Percentiles rank a stretch among this genome's conserved stretches.
Evolutionary conservation across 2,888 invertebrate species (phyloP).

Genomic region (Anagyrus pseudococci): DNA sequence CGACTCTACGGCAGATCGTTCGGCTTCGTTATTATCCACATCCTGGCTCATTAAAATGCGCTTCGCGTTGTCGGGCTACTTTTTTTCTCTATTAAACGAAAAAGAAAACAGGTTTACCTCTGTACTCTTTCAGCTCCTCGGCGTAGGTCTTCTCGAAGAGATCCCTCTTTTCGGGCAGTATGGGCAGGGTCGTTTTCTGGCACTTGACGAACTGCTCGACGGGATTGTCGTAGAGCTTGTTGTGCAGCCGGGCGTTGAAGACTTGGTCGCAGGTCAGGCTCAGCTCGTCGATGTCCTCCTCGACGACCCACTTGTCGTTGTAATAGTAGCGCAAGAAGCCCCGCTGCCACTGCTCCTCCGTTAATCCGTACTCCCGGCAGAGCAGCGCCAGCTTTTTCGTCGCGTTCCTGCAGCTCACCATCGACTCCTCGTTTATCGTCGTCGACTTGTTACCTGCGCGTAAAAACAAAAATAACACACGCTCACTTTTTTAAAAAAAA

Average conservation of each 20-base stretch:
- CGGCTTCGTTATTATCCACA: no score
- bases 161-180: constrained; percentile 8
- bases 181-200: neutral
- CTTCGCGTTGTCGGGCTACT: no score
- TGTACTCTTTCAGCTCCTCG: constrained; percentile 3
- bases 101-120: no score
- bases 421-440: constrained; percentile 9
- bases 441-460: constrained; percentile 14
- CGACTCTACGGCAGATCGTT: neutral
- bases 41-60: no score
- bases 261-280: constrained; percentile 21
- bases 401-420: constrained; percentile 10
- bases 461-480: neutral
- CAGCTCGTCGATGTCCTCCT: constrained; percentile 13
- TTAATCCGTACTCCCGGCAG: constrained; percentile 19
- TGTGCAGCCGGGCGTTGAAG: constrained; percentile 4
- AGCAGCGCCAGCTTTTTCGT: neutral
- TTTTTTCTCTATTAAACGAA: no score
- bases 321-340: constrained; percentile 26
- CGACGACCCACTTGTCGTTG: constrained; percentile 18
- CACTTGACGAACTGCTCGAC: constrained; percentile 15
- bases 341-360: constrained; percentile 7
- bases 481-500: neutral
- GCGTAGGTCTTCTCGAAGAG: constrained; percentile 22
- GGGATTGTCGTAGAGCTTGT: constrained; percentile 1